Base-by-base conservation (phyloP, 2,797 vertebrate species). In the Ctenopoma kingsleyae region DNA sequence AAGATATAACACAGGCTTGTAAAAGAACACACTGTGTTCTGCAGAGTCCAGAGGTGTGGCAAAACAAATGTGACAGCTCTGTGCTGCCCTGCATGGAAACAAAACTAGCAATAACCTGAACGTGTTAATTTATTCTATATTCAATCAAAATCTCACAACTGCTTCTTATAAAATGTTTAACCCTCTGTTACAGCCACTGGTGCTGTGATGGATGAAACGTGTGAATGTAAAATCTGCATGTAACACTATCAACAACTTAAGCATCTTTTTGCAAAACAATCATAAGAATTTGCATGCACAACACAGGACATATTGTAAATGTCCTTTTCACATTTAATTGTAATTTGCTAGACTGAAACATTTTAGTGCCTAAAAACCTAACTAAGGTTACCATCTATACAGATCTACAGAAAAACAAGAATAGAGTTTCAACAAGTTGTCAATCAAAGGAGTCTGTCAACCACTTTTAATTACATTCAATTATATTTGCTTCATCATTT, bases 1-100 rank as follows among this genome's bases (percentile, higher is more conserved):
- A 70, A 49, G 63, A 58, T 47, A 57, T 68, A 59, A 74, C 59
- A 68, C 54, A 51, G 49, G 64, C 61, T 74, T 51, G 23, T 71
- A 48, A 68, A 74, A 55, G 68, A 51, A 22, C 17, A 59, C 67
- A 67, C 71, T 48, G 48, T 54, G 23, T 71, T 66, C 43, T 68
- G 51, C 38, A 40, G 44, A 68, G 12, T 60, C 68, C 55, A 71
- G 57, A 67, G 25, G 54, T 61, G 67, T 64, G 51, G 50, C 50
- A 54, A 43, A 66, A 43, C 53, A 61, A 17, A 56, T 59, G n/a
- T 70, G 56, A 65, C 38, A 56, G 10, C 47, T 32, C 56, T 68
- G 53, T 47, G 65, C 46, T 54, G 63, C 60, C 22, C 52, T 43
- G 38, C 27, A 23, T 44, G 15, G 48, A 62, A 67, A 62, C 62